These are phyloP conservation scores for Drosophila sp. DNA, from an alignment of 1,140 invertebrate genomes.

Conservation along the genomic window DNA sequence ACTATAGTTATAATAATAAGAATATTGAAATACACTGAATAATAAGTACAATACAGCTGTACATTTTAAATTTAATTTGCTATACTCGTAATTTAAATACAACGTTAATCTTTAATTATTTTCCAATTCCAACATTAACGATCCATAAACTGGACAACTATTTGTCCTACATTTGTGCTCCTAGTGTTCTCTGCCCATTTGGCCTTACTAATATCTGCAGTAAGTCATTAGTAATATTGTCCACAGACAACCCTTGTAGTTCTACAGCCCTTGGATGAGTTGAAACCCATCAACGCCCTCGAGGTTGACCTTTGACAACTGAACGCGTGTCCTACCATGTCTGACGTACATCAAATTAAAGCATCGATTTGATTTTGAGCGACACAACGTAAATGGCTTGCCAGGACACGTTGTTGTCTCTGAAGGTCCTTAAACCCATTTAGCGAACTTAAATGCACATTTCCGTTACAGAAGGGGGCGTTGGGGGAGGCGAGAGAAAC, in stretches of 20 bases:
- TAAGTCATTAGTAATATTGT: constrained; percentile 1
- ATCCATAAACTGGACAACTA: background rate
- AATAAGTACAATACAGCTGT: too few relatives aligned
- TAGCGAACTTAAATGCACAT: constrained; percentile 53
- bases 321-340: constrained; percentile 50
- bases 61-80: too few relatives aligned
- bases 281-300: constrained; percentile 43
- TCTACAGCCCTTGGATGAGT: constrained; percentile 1
- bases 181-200: background rate
- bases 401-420: constrained; percentile 24
- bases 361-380: constrained; percentile 56
- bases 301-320: constrained; percentile 64
- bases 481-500: background rate
- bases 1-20: too few relatives aligned
- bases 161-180: background rate
- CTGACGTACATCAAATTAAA: constrained; percentile 52
- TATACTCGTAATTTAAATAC: too few relatives aligned
- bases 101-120: too few relatives aligned
- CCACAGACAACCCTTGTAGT: constrained; percentile 1
- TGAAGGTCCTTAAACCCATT: constrained; percentile 46
- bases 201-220: background rate
- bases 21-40: too few relatives aligned
- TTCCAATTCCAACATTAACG: background rate
- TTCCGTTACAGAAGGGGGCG: constrained; percentile 40
- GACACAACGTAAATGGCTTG: background rate